Percentiles rank a stretch among this genome's conserved stretches.
phyloP scores from a whole-genome alignment of 2,113 vertebrate species.

The Nestor notabilis region DNA sequence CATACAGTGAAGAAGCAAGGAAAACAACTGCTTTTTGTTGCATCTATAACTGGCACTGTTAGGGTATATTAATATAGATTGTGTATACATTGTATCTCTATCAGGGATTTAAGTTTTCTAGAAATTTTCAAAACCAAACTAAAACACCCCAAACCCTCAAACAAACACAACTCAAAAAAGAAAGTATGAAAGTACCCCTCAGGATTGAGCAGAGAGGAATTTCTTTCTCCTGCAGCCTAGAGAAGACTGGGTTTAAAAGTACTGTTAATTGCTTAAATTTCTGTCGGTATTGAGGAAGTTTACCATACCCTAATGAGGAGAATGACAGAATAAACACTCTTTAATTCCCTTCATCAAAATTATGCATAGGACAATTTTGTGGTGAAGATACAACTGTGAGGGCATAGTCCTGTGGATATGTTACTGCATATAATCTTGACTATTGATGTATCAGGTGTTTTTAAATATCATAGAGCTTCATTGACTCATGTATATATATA shows the following conservation, averaged over 20 bases:
- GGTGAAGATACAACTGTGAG: neutral
- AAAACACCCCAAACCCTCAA: neutral
- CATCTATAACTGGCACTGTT: neutral
- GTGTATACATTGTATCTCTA: neutral
- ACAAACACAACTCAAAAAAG: neutral
- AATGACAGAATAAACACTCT: neutral
- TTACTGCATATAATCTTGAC: neutral
- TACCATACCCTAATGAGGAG: neutral
- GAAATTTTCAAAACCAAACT: neutral
- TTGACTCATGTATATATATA: neutral
- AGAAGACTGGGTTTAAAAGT: neutral
- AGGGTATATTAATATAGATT: neutral
- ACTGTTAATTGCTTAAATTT: neutral
- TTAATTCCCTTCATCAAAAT: neutral
- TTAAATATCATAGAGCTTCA: neutral
- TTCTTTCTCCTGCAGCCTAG: neutral
- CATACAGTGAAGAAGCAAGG: rapidly evolving
- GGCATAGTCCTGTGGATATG: neutral
- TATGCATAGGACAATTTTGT: neutral
- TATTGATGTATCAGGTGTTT: neutral
- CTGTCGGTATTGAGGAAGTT: neutral
- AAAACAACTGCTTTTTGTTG: neutral
- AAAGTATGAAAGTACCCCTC: neutral
- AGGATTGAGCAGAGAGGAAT: neutral
- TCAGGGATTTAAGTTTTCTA: neutral